These are phyloP conservation scores for Drosophila anceps DNA, from an alignment of 2,888 invertebrate species.

Conservation along the genomic window DNA sequence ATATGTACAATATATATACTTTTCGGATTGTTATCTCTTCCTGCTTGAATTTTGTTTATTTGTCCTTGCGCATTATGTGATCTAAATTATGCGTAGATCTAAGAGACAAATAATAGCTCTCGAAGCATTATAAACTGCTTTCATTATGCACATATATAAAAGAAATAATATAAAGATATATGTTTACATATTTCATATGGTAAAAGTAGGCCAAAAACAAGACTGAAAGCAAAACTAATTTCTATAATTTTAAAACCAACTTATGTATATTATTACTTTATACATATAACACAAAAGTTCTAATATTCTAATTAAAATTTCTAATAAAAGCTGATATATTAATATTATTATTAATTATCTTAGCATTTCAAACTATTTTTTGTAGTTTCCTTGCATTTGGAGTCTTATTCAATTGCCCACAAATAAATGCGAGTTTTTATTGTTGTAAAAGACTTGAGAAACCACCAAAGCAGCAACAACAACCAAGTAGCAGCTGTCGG, in stretches of 20 bases:
- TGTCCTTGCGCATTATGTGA: neutral
- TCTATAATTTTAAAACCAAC: neutral
- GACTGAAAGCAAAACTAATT: neutral
- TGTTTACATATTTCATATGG: neutral
- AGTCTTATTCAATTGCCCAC: slow-evolving; percentile 73
- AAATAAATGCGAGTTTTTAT: slow-evolving; percentile 38
- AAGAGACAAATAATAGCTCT: neutral
- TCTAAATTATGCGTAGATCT: neutral
- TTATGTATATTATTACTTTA: neutral
- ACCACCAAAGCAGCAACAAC: slow-evolving; percentile 27
- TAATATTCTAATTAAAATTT: neutral
- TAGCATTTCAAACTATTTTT: neutral
- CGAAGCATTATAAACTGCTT: neutral
- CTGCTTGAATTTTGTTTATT: neutral
- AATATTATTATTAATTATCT: neutral
- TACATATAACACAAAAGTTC: neutral
- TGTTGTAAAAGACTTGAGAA: slow-evolving; percentile 65
- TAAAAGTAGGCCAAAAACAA: neutral
- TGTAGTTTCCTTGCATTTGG: slow-evolving; percentile 6
- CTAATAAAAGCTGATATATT: neutral
- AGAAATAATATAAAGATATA: neutral
- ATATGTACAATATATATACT: no score
- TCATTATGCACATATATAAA: neutral
- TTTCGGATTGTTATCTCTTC: neutral
- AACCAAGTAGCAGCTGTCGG: slow-evolving; percentile 59